phyloP scores from a whole-genome alignment of 2,888 invertebrate genomes.

The Colostygia pectinataria region DNA sequence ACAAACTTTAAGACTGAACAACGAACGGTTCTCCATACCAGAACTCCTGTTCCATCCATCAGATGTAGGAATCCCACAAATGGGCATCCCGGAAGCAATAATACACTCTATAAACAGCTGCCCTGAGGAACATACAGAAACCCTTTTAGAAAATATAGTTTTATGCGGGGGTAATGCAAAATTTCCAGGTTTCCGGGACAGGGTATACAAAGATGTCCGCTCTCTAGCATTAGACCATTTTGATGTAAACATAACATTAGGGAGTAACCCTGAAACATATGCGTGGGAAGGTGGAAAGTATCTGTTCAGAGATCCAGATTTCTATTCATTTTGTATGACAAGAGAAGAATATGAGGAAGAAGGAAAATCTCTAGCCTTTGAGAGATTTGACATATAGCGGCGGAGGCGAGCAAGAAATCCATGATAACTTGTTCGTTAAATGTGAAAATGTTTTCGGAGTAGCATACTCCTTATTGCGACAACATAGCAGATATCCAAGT shows the following conservation, averaged over 20 bases:
- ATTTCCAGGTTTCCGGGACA: constrained; percentile 92
- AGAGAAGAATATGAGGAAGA: constrained; percentile 1
- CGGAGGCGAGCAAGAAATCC: constrained; percentile 72
- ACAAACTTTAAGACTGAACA: constrained; percentile 93
- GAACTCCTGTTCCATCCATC: constrained; percentile 97
- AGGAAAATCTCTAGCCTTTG: constrained; percentile 85
- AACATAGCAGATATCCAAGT: no score
- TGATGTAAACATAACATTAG: constrained; percentile 86
- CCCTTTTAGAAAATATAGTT: constrained; percentile 91
- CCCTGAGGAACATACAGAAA: constrained; percentile 88
- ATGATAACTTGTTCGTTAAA: constrained; percentile 21
- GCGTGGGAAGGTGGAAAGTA: constrained; percentile 95
- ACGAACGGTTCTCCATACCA: constrained; percentile 97
- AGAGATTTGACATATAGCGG: constrained; percentile 81
- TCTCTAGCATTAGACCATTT: constrained; percentile 90
- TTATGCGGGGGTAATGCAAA: constrained; percentile 91
- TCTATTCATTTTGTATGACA: constrained; percentile 88
- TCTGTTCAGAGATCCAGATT: constrained; percentile 88
- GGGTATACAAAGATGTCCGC: constrained; percentile 86
- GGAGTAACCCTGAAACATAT: constrained; percentile 89
- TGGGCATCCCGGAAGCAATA: constrained; percentile 96
- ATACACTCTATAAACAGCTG: constrained; percentile 89
- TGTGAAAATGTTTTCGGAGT: neutral
- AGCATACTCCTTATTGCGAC: no score
- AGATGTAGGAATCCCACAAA: constrained; percentile 94